Evolutionary conservation across 2,888 invertebrate genomes (phyloP), one percentile per base, ranked within the genome.

Genomic region (Glyphotaelius pellucidus): DNA sequence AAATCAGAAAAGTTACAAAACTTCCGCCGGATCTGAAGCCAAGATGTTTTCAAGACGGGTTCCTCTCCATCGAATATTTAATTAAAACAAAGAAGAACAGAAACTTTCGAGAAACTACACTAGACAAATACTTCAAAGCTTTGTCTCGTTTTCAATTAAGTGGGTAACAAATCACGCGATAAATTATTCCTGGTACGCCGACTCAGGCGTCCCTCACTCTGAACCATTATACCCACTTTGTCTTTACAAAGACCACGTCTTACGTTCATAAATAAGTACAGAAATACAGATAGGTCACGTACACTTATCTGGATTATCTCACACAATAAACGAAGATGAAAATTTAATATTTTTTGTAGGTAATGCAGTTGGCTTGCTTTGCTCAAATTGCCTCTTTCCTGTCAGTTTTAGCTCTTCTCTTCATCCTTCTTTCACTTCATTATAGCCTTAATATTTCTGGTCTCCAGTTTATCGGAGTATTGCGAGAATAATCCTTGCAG

Each of bases 61-160:
- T 9, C 83, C 88, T 12, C 79, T 88, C 19, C 11, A 52, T 79
- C 31, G 38, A 88, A n/a, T 79, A 80, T 89, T 89, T 89, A 89
- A 90, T 90, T 81, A 90, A 80, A 90, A 14, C 81, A 90, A 81
- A 81, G 47, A 31, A 47, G 19, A 32, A 80, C 30, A 32, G 80
- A 80, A 32, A 52, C 79, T 88, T 88, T 32, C n/a, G 14, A 89
- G 89, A 89, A 80, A 38, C 80, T 42, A 80, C 89, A 80, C 87
- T 83, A 25, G 52, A 83, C 83, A 90, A 90, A 90, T 80, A 83
- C 83, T 90, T 90, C 90, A 90, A 31, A 90, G 87, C 85, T 92
- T 87, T 91, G 91, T 92, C 87, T 83, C 91, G 52, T 86, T 92
- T 92, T 93, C 92, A 93, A 93, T 93, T 93, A 93, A 92, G 88